Percentiles rank a stretch among this genome's conserved stretches.
Evolutionary conservation across 2,113 vertebrate species (phyloP).

Genomic region (Promerops cafer): DNA sequence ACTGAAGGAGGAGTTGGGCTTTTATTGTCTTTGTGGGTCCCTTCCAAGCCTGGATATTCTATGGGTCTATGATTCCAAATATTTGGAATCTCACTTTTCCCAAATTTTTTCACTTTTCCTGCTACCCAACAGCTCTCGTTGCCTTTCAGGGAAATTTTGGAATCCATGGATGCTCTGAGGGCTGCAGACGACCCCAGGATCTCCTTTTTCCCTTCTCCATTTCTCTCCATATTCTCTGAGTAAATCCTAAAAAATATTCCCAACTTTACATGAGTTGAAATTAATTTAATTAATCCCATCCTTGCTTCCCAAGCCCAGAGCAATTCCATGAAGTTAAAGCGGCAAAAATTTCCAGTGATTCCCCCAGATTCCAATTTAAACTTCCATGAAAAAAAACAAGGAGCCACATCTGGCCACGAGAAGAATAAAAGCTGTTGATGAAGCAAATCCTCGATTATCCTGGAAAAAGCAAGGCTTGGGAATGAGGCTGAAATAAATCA

Average conservation of each 20-base stretch:
- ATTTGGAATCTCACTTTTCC: not conserved
- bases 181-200: not conserved
- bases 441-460: not conserved
- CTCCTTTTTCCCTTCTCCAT: not conserved
- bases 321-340: not conserved
- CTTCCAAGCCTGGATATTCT: not conserved
- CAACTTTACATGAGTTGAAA: accelerated
- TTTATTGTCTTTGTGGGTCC: not conserved
- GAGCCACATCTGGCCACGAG: not conserved
- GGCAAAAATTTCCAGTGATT: not conserved
- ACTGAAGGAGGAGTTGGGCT: no score
- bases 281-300: not conserved
- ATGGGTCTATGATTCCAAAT: not conserved
- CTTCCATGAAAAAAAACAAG: not conserved
- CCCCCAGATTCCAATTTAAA: not conserved
- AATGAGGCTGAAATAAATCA: not conserved
- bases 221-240: not conserved
- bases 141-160: not conserved
- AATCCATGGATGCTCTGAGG: no score
- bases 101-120: not conserved
- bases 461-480: not conserved
- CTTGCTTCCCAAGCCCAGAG: not conserved
- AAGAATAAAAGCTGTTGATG: not conserved
- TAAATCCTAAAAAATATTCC: not conserved
- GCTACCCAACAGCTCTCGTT: not conserved